Evolutionary conservation across 1,140 invertebrate genomes (phyloP), one percentile per base, ranked within the genome.

Genomic region (Ostrea edulis): DNA sequence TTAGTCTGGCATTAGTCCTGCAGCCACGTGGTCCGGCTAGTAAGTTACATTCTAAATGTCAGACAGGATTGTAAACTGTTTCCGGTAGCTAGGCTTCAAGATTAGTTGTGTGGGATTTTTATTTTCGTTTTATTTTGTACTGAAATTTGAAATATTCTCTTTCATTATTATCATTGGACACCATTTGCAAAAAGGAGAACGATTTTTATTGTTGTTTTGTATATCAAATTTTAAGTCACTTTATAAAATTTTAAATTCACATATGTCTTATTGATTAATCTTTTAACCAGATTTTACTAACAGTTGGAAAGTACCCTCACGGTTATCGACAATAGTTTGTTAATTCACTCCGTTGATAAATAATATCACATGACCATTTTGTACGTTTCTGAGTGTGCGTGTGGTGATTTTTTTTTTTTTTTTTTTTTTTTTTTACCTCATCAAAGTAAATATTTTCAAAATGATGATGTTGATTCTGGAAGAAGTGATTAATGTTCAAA

Each of bases 361-460:
- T 77, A 77, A 77, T 29, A 77, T 25, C 68, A 77, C 68, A 77
- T 77, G 68, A 77, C 68, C 68, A 77, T 77, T 77, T 77, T 77
- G 68, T 77, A 77, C 14, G 68, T 25, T 29, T 29, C 25, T 77
- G 68, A 17, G 68, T 77, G 68, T 77, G 68, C 25, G 35, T 77
- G 68, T 25, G 12, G 68, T 77, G 68, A 25, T 12, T 35, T 77
- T 35, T 77, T 17, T 71, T 9, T 22, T 22, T 22, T 68, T 71
- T 25, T n/a, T 71, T 71, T 71, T 22, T n/a, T 22, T 22, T 29
- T 11, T 25, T 12, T 71, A 29, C 29, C 25, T 25, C 22, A 9
- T 77, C 8, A 77, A 14, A 62, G 17, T 62, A 62, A 62, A 44
- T 44, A 44, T 44, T 44, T 44, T 44, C 35, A 44, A 62, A n/a